phyloP scores from a whole-genome alignment of 2,113 vertebrate species.

The Nibea coibor region DNA sequence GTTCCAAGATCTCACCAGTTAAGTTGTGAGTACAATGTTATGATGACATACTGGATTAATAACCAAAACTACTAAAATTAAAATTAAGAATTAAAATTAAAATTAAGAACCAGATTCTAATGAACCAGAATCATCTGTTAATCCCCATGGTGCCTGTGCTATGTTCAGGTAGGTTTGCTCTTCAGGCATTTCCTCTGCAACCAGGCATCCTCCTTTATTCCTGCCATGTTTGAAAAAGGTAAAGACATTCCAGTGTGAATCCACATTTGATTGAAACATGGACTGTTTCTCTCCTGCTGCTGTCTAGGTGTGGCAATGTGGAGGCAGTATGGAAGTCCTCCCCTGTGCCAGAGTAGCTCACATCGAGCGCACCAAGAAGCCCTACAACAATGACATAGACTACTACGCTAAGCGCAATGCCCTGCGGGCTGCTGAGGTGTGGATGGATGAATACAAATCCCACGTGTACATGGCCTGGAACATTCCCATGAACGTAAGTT shows the following conservation, averaged over 20 bases:
- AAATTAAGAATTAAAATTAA: too few relatives aligned
- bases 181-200: not conserved
- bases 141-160: not conserved
- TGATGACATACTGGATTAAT: not conserved
- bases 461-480: slow-evolving; percentile 99
- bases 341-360: slow-evolving; percentile 97
- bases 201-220: not conserved
- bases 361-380: slow-evolving; percentile 97
- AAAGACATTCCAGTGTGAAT: not conserved
- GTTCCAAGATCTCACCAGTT: not conserved
- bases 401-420: slow-evolving; percentile 98
- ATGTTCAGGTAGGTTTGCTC: not conserved
- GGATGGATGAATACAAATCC: slow-evolving; percentile 99
- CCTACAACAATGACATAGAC: slow-evolving; percentile 98
- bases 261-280: not conserved
- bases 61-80: not conserved
- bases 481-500: slow-evolving; percentile 96
- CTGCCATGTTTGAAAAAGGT: not conserved
- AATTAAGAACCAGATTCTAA: not conserved
- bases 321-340: slow-evolving; percentile 98
- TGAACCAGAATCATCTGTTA: not conserved
- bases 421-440: slow-evolving; percentile 94
- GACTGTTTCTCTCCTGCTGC: slow-evolving; percentile 23
- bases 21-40: not conserved
- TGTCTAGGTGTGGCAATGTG: slow-evolving; percentile 96